Conservation (phyloP, 2,888 invertebrate species). For the Auanema sp. region DNA sequence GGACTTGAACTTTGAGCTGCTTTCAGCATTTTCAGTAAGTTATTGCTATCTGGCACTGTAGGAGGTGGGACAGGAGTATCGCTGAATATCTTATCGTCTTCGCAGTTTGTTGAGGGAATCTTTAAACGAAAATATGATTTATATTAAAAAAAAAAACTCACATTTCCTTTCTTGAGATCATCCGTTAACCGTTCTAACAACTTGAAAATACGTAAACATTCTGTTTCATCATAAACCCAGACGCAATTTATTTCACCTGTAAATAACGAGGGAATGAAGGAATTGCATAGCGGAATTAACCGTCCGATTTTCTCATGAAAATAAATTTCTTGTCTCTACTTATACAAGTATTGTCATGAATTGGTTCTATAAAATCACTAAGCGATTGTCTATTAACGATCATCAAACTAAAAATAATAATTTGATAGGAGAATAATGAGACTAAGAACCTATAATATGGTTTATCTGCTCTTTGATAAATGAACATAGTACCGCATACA, state of each 20-base stretch:
- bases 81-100: background rate
- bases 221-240: constrained; percentile 44
- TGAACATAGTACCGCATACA: constrained; percentile 55
- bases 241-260: constrained; percentile 46
- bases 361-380: constrained; percentile 49
- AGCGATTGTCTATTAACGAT: constrained; percentile 58
- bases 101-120: constrained; percentile 12
- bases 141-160: constrained; percentile 7
- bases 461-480: constrained; percentile 50
- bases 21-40: constrained; percentile 29
- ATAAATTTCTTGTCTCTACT: constrained; percentile 46
- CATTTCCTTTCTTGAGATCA: constrained; percentile 29
- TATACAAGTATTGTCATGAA: constrained; percentile 36
- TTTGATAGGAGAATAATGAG: background rate
- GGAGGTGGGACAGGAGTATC: constrained; percentile 10
- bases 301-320: constrained; percentile 45
- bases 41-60: constrained; percentile 10
- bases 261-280: constrained; percentile 9
- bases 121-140: constrained; percentile 3
- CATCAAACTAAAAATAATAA: constrained; percentile 36
- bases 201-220: constrained; percentile 28
- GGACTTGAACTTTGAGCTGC: constrained; percentile 14
- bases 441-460: constrained; percentile 40
- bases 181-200: constrained; percentile 30
- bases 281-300: constrained; percentile 23